These are phyloP conservation scores for Delphinapterus leucas DNA, from an alignment of 2,113 vertebrate genomes.

Conservation along the genomic window DNA sequence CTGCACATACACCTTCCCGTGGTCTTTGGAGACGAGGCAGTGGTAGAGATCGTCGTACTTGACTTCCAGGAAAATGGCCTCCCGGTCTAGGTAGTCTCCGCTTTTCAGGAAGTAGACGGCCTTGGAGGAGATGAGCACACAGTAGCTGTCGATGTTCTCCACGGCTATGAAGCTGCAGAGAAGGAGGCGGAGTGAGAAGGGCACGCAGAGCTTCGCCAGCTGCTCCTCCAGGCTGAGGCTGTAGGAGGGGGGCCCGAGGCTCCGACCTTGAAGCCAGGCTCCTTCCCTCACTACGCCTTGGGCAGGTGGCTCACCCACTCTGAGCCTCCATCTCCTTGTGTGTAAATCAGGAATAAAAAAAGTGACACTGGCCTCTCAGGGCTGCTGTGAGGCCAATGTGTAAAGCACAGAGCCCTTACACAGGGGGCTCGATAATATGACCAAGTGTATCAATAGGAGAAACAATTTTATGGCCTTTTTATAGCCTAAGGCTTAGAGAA, in stretches of 20 bases:
- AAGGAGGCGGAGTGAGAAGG: not conserved
- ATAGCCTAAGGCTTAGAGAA: not conserved
- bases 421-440: rapidly evolving
- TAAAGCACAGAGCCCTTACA: not conserved
- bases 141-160: constrained; percentile 93
- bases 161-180: constrained; percentile 92
- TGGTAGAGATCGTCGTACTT: constrained; percentile 97
- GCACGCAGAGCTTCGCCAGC: rapidly evolving
- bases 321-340: not conserved
- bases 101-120: constrained; percentile 95
- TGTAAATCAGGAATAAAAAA: not conserved
- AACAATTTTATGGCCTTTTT: not conserved
- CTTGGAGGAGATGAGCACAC: constrained; percentile 97
- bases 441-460: not conserved
- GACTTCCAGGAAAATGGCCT: constrained; percentile 97
- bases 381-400: not conserved
- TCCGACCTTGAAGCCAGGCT: rapidly evolving
- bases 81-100: constrained; percentile 89
- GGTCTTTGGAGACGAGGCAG: constrained; percentile 97
- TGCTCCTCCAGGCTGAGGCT: rapidly evolving
- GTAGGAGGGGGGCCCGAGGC: not conserved
- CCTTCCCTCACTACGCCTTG: rapidly evolving
- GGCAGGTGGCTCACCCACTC: not conserved
- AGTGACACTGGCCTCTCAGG: not conserved
- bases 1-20: constrained; percentile 95